These are phyloP conservation scores for Neoascia interrupta DNA, from an alignment of 2,888 invertebrate genomes.

Conservation along the genomic window DNA sequence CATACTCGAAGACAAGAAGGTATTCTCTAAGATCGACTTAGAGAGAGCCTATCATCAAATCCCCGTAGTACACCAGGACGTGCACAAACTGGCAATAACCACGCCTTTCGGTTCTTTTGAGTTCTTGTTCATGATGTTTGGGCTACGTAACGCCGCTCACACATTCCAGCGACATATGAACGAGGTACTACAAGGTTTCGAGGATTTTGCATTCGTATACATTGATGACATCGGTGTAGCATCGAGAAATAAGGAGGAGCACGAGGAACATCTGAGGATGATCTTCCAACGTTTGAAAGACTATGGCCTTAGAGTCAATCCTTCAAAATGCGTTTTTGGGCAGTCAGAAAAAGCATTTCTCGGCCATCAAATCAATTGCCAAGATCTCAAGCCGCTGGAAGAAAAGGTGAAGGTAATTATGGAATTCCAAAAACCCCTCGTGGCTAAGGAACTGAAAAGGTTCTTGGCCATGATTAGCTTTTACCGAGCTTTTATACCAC, in stretches of 20 bases:
- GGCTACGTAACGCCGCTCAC: constrained; percentile 58
- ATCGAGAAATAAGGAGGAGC: constrained; percentile 15
- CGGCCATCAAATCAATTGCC: constrained; percentile 42
- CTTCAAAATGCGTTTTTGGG: constrained; percentile 16
- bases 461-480: constrained; percentile 70
- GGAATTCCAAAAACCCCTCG: constrained; percentile 36
- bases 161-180: constrained; percentile 57
- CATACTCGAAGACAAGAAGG: constrained; percentile 2
- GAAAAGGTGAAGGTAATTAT: constrained; percentile 52
- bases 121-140: constrained; percentile 52
- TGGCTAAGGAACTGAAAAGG: constrained; percentile 53
- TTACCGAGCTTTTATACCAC: constrained; percentile 58
- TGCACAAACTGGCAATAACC: no score
- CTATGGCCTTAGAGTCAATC: constrained; percentile 29
- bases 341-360: constrained; percentile 29
- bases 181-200: constrained; percentile 34
- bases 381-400: constrained; percentile 56
- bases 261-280: constrained; percentile 10
- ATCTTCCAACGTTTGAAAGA: constrained; percentile 4
- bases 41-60: no score
- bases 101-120: constrained; percentile 58
- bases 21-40: no score
- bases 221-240: constrained; percentile 57
- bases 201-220: constrained; percentile 52
- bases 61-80: no score